A percentile compares a stretch with the other conserved stretches of the same genome.
Evolutionary conservation across 2,797 vertebrate species (phyloP).

Genomic region (Megaceryle alcyon): DNA sequence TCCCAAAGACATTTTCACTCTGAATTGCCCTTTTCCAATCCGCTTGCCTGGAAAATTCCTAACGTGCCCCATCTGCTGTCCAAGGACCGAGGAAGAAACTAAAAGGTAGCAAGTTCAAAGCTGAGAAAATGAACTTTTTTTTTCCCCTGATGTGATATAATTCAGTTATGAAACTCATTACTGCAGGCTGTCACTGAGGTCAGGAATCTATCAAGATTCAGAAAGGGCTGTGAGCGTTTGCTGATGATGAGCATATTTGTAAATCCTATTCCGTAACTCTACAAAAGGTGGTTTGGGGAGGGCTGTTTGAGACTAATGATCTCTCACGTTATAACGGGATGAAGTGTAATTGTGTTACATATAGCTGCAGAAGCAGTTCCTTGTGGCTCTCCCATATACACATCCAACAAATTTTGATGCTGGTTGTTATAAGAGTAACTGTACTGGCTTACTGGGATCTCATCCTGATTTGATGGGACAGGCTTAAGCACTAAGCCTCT

Average conservation of each 20-base stretch:
- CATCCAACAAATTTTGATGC: background rate
- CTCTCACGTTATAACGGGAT: background rate
- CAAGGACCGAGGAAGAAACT: background rate
- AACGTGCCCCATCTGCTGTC: background rate
- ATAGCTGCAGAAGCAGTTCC: background rate
- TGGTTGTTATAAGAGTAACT: background rate
- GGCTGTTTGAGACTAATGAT: background rate
- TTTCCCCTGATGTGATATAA: background rate
- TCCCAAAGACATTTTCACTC: background rate
- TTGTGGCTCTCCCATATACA: background rate
- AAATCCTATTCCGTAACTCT: background rate
- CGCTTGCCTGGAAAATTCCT: constrained; percentile 32
- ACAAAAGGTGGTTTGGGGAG: background rate
- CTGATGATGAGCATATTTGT: background rate
- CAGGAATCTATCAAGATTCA: background rate
- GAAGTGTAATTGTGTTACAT: background rate
- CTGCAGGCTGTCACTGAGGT: background rate
- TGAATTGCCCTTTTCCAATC: background rate
- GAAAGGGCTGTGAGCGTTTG: background rate
- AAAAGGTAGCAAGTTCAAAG: constrained; percentile 40
- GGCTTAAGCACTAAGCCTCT: background rate
- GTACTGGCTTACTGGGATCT: background rate
- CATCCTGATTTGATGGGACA: background rate
- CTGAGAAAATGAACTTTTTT: background rate
- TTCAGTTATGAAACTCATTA: background rate